Evolutionary conservation across 2,888 invertebrate species (phyloP).

Genomic region (Calameuta pallipes): DNA sequence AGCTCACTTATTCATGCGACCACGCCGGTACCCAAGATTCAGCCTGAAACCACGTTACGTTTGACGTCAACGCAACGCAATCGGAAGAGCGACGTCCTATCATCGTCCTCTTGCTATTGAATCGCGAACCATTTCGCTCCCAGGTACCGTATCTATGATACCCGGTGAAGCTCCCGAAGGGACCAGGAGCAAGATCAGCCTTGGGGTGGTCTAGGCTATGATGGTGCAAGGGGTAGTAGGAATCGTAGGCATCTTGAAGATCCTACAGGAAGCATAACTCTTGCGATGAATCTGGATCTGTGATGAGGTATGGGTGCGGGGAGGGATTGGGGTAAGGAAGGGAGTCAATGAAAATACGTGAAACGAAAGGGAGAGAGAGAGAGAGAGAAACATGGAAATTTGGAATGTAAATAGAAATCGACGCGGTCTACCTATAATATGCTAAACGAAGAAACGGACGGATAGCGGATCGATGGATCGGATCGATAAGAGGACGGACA

Average conservation of each 20-base stretch:
- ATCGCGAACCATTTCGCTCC: background rate
- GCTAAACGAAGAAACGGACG: background rate
- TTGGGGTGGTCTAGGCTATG: background rate
- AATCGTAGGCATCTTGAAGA: background rate
- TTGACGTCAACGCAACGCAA: background rate
- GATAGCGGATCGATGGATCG: slow-evolving; percentile 17
- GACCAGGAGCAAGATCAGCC: background rate
- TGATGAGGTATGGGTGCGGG: background rate
- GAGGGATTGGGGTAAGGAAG: slow-evolving; percentile 9
- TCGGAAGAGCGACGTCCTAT: background rate
- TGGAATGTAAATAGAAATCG: background rate
- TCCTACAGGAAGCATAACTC: background rate
- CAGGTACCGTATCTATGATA: background rate
- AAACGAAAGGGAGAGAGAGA: slow-evolving; percentile 16
- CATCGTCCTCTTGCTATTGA: background rate
- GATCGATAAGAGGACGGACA: slow-evolving; percentile 13
- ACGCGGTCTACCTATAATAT: background rate
- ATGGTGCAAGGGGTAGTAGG: background rate
- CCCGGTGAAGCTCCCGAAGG: background rate
- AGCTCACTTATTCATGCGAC: background rate
- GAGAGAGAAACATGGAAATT: slow-evolving; percentile 2
- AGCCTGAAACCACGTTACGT: background rate
- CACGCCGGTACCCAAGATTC: background rate
- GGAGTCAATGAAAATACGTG: background rate
- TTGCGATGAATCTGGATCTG: background rate